phyloP scores from a whole-genome alignment of 1,140 invertebrate genomes.

The Macrotrachela quadricornifera region DNA sequence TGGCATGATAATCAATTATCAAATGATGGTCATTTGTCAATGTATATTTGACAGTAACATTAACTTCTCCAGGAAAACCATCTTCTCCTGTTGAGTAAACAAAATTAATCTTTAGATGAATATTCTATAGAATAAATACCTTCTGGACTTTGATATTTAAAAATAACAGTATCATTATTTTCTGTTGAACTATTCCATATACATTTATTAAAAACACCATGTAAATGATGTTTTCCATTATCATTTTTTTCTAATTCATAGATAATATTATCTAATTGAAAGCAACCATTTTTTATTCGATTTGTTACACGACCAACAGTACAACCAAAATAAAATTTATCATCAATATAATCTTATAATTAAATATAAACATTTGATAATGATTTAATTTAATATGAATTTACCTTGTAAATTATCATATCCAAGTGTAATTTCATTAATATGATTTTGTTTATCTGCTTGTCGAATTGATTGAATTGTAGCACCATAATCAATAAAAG shows the following conservation, averaged over 20 bases:
- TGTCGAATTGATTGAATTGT: conserved; percentile 50
- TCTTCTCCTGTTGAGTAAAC: conserved; percentile 48
- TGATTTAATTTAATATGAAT: neutral
- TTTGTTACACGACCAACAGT: conserved; percentile 69
- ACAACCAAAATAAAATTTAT: conserved; percentile 46
- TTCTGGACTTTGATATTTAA: no score
- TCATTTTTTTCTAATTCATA: conserved; percentile 51
- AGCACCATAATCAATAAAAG: conserved; percentile 49
- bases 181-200: no score
- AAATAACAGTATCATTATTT: no score
- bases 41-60: conserved; percentile 42
- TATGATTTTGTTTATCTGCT: conserved; percentile 43
- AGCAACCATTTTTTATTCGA: conserved; percentile 47
- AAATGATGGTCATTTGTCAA: conserved; percentile 45
- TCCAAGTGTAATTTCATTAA: conserved; percentile 51
- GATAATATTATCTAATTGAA: conserved; percentile 42
- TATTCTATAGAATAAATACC: no score
- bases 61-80: conserved; percentile 52
- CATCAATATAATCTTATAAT: conserved; percentile 2
- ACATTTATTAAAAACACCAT: conserved; percentile 47
- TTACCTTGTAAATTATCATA: conserved; percentile 48
- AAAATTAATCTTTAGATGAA: no score
- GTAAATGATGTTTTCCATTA: conserved; percentile 47
- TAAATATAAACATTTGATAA: conserved; percentile 1
- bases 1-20: conserved; percentile 46